Evolutionary conservation across 2,888 invertebrate genomes (phyloP).

Genomic region (Drosophila mulleri): DNA sequence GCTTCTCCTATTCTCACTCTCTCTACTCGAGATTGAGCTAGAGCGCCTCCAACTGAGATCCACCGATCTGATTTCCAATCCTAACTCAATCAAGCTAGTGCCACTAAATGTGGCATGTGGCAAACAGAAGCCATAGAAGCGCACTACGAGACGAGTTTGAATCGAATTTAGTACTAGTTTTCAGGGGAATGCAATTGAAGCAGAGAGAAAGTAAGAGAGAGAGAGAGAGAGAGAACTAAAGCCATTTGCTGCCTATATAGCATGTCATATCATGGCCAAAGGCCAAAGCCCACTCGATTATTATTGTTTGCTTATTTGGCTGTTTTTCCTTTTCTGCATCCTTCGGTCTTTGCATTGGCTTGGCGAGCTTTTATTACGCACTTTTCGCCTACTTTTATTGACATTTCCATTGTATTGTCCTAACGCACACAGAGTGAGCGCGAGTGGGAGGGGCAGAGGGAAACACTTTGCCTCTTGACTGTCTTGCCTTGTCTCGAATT

Average conservation of each 20-base stretch:
- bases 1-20: no score
- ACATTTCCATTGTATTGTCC: constrained; percentile 70
- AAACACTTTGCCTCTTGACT: constrained; percentile 9
- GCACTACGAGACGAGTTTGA: neutral
- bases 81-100: neutral
- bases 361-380: constrained; percentile 52
- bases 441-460: neutral
- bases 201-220: no score
- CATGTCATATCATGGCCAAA: neutral
- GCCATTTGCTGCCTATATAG: neutral
- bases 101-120: neutral
- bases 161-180: neutral
- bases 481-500: constrained; percentile 14
- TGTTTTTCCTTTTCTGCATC: neutral
- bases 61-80: neutral
- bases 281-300: constrained; percentile 1
- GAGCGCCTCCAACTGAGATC: no score
- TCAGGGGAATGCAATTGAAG: neutral
- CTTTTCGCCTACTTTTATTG: constrained; percentile 67
- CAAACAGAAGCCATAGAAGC: neutral
- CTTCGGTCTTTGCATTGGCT: constrained; percentile 32
- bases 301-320: constrained; percentile 11
- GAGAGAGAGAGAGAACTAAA: neutral
- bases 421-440: constrained; percentile 14
- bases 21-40: no score